Base-by-base conservation (phyloP, 2,113 vertebrate species). In the Andinoacara biseriatus region DNA sequence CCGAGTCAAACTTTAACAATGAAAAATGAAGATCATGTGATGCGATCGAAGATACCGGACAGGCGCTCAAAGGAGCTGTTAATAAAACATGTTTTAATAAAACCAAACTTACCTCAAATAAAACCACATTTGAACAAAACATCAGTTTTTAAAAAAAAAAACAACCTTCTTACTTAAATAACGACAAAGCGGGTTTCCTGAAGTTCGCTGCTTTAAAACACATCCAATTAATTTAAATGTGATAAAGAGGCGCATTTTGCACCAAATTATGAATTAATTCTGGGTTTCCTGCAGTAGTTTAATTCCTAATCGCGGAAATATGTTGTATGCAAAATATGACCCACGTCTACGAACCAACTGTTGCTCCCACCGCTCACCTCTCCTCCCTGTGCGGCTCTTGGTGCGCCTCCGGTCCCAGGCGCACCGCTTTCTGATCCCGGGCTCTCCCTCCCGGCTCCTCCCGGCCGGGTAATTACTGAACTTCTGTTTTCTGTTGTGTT, bases 401-500 rank as follows among this genome's bases (percentile, higher is more conserved):
- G 49, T 14, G 57, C 80, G 59, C 46, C 69, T 72, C 69, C 0
- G 78, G 74, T 85, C 69, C 58, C 11, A 58, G 84, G 49, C 43
- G 78, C 76, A 8, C 76, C 10, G 75, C 69, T 54, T 65, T 18
- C 80, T 74, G 77, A 14, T 35, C 85, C 78, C 63, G 76, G 77
- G 1, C 3, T 43, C 40, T 85, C 20, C 49, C 46, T 74, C 63
- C 67, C 58, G 72, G 59, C 13, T 58, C 17, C n/a, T 61, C 76
- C 76, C 69, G 83, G 26, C 58, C 57, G 54, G 22, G 43, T 40
- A 9, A 29, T 69, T 31, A 59, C 7, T 6, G 14, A 29, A 35
- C 13, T 54, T 58, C 2, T 24, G 22, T 11, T 43, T 15, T 18
- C 33, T 40, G 20, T 29, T 1, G 43, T 5, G 43, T 75, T 18